Evolutionary conservation across 2,797 vertebrate species (phyloP).

Genomic region (Pristis pectinata): DNA sequence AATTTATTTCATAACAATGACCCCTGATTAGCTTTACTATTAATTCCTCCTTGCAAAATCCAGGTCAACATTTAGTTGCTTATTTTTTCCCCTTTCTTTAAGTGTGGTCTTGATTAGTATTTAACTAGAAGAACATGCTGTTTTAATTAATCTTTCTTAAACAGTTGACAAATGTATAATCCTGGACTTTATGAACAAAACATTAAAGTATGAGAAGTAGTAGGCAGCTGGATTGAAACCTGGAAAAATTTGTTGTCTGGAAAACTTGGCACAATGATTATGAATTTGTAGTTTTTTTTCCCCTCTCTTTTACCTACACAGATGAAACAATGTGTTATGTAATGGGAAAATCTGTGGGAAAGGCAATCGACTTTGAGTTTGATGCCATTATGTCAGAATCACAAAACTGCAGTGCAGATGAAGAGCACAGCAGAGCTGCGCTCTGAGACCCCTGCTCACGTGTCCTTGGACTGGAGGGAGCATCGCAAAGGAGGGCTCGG

Average conservation of each 20-base stretch:
- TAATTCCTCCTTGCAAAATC: neutral
- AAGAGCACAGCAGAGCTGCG: too few species aligned
- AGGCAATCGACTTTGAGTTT: too few species aligned
- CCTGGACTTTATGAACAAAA: neutral
- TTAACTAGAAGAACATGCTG: neutral
- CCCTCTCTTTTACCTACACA: neutral
- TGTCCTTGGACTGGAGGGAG: too few species aligned
- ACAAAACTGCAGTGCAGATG: too few species aligned
- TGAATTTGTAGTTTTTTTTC: neutral
- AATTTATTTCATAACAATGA: neutral
- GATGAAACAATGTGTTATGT: neutral
- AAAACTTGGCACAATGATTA: neutral
- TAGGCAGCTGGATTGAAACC: neutral
- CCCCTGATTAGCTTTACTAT: neutral
- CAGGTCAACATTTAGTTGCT: neutral
- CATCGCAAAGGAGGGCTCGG: too few species aligned
- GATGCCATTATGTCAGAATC: too few species aligned
- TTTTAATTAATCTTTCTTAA: neutral
- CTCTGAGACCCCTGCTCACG: too few species aligned
- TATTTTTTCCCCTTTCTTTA: neutral
- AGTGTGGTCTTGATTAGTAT: neutral
- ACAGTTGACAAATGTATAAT: neutral
- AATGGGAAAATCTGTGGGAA: too few species aligned
- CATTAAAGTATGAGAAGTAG: neutral
- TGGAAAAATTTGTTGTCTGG: neutral